Percentiles rank a stretch among this genome's conserved stretches.
phyloP scores from a whole-genome alignment of 2,888 invertebrate genomes.

The Cosmopolites sordidus region DNA sequence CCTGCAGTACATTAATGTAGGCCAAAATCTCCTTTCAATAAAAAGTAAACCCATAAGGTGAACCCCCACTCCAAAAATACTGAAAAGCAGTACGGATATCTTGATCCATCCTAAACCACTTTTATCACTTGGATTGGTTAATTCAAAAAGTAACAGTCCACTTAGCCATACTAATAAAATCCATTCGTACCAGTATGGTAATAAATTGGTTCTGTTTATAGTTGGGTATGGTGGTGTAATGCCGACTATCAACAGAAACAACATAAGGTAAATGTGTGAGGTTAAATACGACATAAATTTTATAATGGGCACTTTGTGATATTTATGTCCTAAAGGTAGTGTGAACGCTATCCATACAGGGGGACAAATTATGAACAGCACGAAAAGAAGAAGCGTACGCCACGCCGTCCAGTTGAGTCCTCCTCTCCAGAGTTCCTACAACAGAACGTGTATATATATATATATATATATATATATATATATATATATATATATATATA shows the following conservation, averaged over 20 bases:
- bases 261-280: conserved; percentile 96
- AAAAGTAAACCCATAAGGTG: conserved; percentile 79
- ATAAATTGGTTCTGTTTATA: conserved; percentile 52
- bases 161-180: conserved; percentile 91
- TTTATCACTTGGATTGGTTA: conserved; percentile 97
- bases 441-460: conserved; percentile 31
- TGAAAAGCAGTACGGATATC: conserved; percentile 78
- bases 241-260: conserved; percentile 84
- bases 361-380: conserved; percentile 89
- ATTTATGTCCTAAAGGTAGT: conserved; percentile 89
- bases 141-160: conserved; percentile 89
- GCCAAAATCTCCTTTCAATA: conserved; percentile 66
- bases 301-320: conserved; percentile 97
- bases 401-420: conserved; percentile 94
- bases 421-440: conserved; percentile 95
- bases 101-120: conserved; percentile 95
- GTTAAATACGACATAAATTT: conserved; percentile 99
- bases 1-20: conserved; percentile 86
- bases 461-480: too few relatives aligned
- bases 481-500: too few relatives aligned
- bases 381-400: conserved; percentile 89
- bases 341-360: conserved; percentile 96
- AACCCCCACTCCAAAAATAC: conserved; percentile 84
- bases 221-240: conserved; percentile 85
- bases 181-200: conserved; percentile 71